Evolutionary conservation across 2,888 invertebrate species (phyloP).

Genomic region (Diadegma fenestrale): DNA sequence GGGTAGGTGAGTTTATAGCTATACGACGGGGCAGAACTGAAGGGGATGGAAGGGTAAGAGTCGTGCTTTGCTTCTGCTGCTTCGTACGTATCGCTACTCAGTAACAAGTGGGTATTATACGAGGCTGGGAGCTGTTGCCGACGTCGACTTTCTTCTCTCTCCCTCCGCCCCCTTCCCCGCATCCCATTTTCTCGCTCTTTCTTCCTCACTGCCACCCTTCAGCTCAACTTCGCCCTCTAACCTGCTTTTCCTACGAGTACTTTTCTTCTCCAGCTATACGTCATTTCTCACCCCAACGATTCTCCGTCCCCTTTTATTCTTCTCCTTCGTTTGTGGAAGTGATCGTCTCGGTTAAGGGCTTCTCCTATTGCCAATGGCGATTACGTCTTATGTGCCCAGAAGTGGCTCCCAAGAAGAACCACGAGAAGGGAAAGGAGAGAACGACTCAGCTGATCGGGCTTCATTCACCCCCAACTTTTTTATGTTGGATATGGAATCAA

Average conservation of each 20-base stretch:
- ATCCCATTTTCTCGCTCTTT: conserved; percentile 7
- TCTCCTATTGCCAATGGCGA: conserved; percentile 68
- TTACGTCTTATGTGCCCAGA: conserved; percentile 67
- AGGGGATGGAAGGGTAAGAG: conserved; percentile 48
- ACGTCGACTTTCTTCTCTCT: conserved; percentile 52
- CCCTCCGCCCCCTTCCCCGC: neutral
- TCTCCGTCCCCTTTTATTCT: conserved; percentile 29
- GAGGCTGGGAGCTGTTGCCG: conserved; percentile 69
- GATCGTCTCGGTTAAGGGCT: conserved; percentile 70
- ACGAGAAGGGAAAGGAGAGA: conserved; percentile 37
- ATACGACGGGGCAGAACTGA: conserved; percentile 13
- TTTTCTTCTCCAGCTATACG: conserved; percentile 31
- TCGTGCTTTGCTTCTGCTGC: conserved; percentile 59
- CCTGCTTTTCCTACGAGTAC: conserved; percentile 36
- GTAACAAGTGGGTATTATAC: conserved; percentile 83
- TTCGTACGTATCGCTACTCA: conserved; percentile 76
- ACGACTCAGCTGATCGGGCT: conserved; percentile 55
- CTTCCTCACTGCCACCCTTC: conserved; percentile 34
- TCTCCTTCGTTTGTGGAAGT: conserved; percentile 43
- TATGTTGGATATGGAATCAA: conserved; percentile 14
- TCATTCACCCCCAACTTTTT: conserved; percentile 28
- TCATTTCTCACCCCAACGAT: conserved; percentile 46
- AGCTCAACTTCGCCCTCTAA: conserved; percentile 34
- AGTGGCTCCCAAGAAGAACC: conserved; percentile 61
- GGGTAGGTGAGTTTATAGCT: conserved; percentile 50